phyloP scores from a whole-genome alignment of 2,113 vertebrate species.

The Psettodes erumei region DNA sequence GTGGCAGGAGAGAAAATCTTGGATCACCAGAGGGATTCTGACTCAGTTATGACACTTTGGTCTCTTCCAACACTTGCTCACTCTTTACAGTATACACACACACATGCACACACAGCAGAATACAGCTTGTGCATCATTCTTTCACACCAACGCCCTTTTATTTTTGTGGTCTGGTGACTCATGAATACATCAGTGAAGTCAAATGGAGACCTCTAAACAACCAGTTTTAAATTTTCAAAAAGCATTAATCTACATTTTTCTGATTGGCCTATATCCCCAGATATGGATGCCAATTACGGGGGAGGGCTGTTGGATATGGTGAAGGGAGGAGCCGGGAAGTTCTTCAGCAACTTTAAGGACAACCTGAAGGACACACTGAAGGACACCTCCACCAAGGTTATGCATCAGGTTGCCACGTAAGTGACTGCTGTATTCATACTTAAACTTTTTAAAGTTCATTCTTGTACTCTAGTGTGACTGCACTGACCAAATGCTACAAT shows the following conservation, averaged over 20 bases:
- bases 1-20: constrained; percentile 12
- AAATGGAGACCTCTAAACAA: not conserved
- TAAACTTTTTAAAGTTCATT: no score
- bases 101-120: constrained; percentile 35
- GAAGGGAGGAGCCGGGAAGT: constrained; percentile 96
- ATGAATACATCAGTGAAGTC: constrained; percentile 3
- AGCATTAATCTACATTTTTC: not conserved
- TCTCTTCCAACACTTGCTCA: constrained; percentile 37
- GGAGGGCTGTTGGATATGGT: constrained; percentile 98
- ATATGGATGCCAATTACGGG: constrained; percentile 94
- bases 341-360: constrained; percentile 98
- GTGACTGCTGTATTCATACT: constrained; percentile 24
- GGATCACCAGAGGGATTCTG: constrained; percentile 52
- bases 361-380: constrained; percentile 98
- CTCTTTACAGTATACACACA: constrained; percentile 1
- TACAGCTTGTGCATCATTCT: constrained; percentile 31
- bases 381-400: constrained; percentile 97
- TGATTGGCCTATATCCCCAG: constrained; percentile 81
- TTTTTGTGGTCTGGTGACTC: constrained; percentile 27
- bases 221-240: not conserved
- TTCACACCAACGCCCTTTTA: constrained; percentile 19
- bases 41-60: constrained; percentile 64
- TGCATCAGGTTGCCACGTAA: constrained; percentile 97
- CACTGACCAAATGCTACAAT: not conserved
- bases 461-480: no score